Evolutionary conservation across 1,140 invertebrate genomes (phyloP).

Genomic region (Leptinotarsa lineolata): DNA sequence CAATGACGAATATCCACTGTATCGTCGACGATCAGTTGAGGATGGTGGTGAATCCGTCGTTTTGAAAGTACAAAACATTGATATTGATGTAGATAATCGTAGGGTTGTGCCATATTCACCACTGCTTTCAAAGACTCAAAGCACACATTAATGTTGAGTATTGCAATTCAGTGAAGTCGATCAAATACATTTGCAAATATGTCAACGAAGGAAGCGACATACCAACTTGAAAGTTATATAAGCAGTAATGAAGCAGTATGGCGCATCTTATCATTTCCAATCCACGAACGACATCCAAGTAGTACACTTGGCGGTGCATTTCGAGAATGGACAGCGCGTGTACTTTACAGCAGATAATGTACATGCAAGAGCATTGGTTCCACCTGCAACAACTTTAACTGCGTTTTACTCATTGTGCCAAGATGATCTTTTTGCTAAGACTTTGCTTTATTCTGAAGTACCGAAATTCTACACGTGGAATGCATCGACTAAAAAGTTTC

Average conservation of each 20-base stretch:
- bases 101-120: conserved; percentile 56
- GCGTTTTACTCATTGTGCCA: conserved; percentile 56
- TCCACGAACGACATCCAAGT: too few relatives aligned
- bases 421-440: conserved; percentile 54
- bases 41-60: conserved; percentile 23
- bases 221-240: conserved; percentile 56
- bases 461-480: conserved; percentile 57
- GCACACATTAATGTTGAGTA: too few relatives aligned
- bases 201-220: conserved; percentile 48
- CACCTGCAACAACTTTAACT: conserved; percentile 44
- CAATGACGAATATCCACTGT: conserved; percentile 55
- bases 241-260: conserved; percentile 57
- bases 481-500: conserved; percentile 49
- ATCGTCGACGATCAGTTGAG: conserved; percentile 54
- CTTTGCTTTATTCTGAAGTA: conserved; percentile 56
- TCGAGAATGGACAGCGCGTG: conserved; percentile 56
- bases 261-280: conserved; percentile 49
- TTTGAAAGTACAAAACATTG: conserved; percentile 18
- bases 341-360: too few relatives aligned
- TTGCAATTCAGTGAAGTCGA: too few relatives aligned
- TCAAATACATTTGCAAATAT: conserved; percentile 44
- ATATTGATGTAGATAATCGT: conserved; percentile 37
- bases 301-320: conserved; percentile 59
- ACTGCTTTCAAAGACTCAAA: conserved; percentile 15
- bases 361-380: too few relatives aligned